Base-by-base conservation (phyloP, 2,888 invertebrate species). In the Tetropium fuscum region DNA sequence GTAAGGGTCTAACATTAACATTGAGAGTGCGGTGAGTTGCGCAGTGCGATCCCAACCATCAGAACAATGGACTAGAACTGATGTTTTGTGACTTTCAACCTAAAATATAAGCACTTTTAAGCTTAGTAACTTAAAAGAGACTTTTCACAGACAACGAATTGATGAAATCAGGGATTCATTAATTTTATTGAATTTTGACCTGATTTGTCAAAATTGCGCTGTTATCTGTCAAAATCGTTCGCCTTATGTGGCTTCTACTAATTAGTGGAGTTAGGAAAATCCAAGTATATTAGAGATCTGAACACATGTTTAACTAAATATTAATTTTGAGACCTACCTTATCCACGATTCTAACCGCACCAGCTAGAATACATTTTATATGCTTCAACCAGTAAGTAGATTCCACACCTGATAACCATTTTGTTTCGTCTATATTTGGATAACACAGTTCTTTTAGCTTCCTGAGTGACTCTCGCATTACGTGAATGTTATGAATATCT, bases 401-500 rank as follows among this genome's bases (percentile, higher is more conserved):
- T 79, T 99, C 99, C 53, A 99, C 88, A 7, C 95, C 95, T 11
- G 97, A 94, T 64, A 97, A 86, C 96, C 97, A 98, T 78, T 94
- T 93, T 49, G 85, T 88, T 80, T 98, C 97, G 77, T 99, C 98
- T 64, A 97, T 96, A 61, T 90, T 92, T 0, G 98, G 98, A 80
- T 95, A 98, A 76, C 97, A 97, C 1, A 97, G 87, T 81, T 98
- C 98, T 83, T 95, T 96, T 38, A 99, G 84, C 81, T 98, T 98
- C 22, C 97, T 86, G 51, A 98, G 84, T 70, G 97, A 97, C 80
- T 99, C 98, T 49, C 99, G 87, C 97, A 99, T 99, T 0, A 98
- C 98, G 80, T 99, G 99, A 69, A 99, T 99, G 77, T 99, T 99
- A 80, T 98, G 98, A 74, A 99, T 98, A 78, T 99, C 98, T 19